Conservation (phyloP, 2,113 vertebrate genomes). For the Pangasianodon gigas region DNA sequence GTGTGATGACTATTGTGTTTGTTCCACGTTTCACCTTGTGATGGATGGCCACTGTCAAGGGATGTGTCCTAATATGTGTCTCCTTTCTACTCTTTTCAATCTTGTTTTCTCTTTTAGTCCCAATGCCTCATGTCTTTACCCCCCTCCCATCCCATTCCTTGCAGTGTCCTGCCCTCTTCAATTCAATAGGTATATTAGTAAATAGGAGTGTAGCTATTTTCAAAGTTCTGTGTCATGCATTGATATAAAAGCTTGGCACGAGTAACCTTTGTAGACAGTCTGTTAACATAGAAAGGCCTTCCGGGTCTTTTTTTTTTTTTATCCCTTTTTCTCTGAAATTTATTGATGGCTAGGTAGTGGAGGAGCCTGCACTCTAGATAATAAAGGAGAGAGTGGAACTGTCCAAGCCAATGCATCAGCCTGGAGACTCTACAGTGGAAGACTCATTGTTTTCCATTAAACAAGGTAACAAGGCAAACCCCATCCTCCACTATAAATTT, state of each 20-base stretch:
- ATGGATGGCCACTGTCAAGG: slow-evolving; percentile 38
- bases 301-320: neutral
- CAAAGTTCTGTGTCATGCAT: neutral
- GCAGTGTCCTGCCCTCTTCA: neutral
- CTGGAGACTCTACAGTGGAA: slow-evolving; percentile 43
- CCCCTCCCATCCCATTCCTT: neutral
- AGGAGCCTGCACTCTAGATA: slow-evolving; percentile 49
- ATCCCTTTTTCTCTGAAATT: slow-evolving; percentile 18
- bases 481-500: slow-evolving; percentile 47
- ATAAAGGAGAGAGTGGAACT: slow-evolving; percentile 50
- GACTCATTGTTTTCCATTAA: slow-evolving; percentile 59
- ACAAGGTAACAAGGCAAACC: slow-evolving; percentile 49
- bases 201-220: slow-evolving; percentile 12
- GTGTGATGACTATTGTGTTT: slow-evolving; percentile 29
- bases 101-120: neutral
- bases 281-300: slow-evolving; percentile 35
- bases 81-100: slow-evolving; percentile 12
- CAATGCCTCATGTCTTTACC: neutral
- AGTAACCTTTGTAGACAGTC: slow-evolving; percentile 31
- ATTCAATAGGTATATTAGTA: slow-evolving; percentile 23
- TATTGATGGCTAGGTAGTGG: slow-evolving; percentile 44
- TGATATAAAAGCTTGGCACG: slow-evolving; percentile 21
- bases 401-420: slow-evolving; percentile 47
- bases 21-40: slow-evolving; percentile 30
- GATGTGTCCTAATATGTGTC: slow-evolving; percentile 30